Base-by-base conservation (phyloP, 2,797 vertebrate genomes). In the Cephalopachus bancanus region DNA sequence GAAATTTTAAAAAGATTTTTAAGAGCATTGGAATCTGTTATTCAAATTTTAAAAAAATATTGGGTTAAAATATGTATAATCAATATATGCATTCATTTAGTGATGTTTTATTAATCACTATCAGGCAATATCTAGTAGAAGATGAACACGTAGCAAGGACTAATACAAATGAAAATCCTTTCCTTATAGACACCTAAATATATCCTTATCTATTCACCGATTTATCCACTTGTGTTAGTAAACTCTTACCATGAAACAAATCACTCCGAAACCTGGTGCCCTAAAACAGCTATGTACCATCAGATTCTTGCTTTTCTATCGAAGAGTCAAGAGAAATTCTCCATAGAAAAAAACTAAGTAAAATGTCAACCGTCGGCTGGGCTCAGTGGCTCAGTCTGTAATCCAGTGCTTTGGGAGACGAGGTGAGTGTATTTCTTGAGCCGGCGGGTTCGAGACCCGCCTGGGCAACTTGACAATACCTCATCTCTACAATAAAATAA, bases 1-100 rank as follows among this genome's bases (percentile, higher is more conserved):
- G 37, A 92, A 89, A 71, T 84, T 79, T 94, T 96, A 16, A 14
- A 87, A 75, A 7, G 28, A 71, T 60, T 91, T 95, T 69, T 67
- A 85, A 76, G 87, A 72, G 55, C 15, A 93, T 60, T 78, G 5
- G 8, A 51, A 94, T 79, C 0, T n/a, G n/a, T 55, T 62, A 44
- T 62, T 12, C 26, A 91, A 91, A 76, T n/a, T 11, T 72, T 85
- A 59, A 57, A 90, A 64, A 33, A 72, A 24, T 44, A 44, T 16
- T 87, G 16, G 62, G 33, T 59, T 75, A 10, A 93, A 57, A 93
- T 75, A 91, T 67, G 65, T 91, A 85, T 81, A 93, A 81, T 55
- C 28, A 94, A 28, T 67, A 28, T 89, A 85, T 74, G 95, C 0
- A 72, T 78, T 86, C 10, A 81, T 20, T 76, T 95, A 69, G 12